Conservation (phyloP, 2,797 vertebrate genomes). For the Dicrostonyx torquatus region DNA sequence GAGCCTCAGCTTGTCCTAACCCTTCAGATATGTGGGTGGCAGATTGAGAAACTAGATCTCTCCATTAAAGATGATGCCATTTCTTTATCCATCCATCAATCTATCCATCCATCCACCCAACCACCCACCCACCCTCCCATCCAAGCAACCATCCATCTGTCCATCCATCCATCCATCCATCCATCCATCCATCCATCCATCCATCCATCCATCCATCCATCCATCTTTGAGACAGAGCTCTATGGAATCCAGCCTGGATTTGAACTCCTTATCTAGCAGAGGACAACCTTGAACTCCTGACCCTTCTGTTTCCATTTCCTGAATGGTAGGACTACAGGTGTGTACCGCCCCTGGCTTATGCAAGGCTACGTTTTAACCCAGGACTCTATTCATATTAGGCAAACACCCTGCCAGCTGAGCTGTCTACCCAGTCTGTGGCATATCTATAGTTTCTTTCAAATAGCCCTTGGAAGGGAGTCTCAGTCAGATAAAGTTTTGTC, state of each 20-base stretch:
- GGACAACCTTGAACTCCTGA: too few species aligned
- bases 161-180: too few species aligned
- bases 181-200: too few species aligned
- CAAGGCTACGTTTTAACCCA: neutral
- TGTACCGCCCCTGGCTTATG: neutral
- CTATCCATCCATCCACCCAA: too few species aligned
- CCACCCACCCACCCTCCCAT: too few species aligned
- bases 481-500: neutral
- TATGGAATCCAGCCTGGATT: neutral
- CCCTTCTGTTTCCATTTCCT: neutral
- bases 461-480: neutral
- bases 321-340: neutral
- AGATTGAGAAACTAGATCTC: neutral
- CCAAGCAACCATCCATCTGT: too few species aligned
- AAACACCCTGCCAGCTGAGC: too few species aligned
- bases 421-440: neutral
- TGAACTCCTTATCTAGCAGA: neutral
- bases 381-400: neutral
- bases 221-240: neutral
- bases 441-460: conserved; percentile 15
- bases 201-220: too few species aligned
- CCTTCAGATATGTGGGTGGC: neutral
- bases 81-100: too few species aligned
- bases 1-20: neutral
- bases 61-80: neutral